A percentile compares a stretch with the other conserved stretches of the same genome.
Evolutionary conservation across 2,113 vertebrate genomes (phyloP).

Genomic region (Microcebus lehilahytsara): DNA sequence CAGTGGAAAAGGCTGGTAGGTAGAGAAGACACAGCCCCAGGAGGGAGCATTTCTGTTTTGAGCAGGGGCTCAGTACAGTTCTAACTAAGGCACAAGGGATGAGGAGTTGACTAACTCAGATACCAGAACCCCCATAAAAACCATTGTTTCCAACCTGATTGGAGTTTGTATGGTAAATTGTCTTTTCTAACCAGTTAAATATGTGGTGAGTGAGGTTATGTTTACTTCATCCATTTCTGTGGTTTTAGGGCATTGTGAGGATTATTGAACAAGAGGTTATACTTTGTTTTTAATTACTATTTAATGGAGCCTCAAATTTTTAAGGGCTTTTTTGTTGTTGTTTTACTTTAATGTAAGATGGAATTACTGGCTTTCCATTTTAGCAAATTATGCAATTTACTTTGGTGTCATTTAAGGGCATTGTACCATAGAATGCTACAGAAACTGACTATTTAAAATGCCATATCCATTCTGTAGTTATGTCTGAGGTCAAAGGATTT

Average conservation of each 20-base stretch:
- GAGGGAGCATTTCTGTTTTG: neutral
- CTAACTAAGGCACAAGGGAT: neutral
- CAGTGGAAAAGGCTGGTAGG: neutral
- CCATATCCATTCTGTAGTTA: neutral
- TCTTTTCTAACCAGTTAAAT: neutral
- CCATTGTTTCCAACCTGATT: neutral
- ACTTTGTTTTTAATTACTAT: constrained; percentile 34
- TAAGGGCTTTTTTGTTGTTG: neutral
- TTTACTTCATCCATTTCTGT: neutral
- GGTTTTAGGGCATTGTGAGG: neutral
- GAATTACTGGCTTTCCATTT: neutral
- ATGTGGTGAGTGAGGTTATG: neutral
- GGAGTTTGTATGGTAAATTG: neutral
- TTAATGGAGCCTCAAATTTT: neutral
- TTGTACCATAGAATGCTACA: neutral
- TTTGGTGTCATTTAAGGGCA: neutral
- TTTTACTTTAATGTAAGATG: neutral
- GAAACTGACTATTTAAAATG: neutral
- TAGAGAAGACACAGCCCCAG: neutral
- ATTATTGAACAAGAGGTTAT: neutral
- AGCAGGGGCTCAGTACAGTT: neutral
- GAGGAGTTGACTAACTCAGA: neutral
- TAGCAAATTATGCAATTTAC: constrained; percentile 3
- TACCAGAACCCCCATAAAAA: neutral
- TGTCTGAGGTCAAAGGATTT: neutral